Evolutionary conservation across 2,888 invertebrate species (phyloP), one percentile per base, ranked within the genome.

Genomic region (Melieria crassipennis): DNA sequence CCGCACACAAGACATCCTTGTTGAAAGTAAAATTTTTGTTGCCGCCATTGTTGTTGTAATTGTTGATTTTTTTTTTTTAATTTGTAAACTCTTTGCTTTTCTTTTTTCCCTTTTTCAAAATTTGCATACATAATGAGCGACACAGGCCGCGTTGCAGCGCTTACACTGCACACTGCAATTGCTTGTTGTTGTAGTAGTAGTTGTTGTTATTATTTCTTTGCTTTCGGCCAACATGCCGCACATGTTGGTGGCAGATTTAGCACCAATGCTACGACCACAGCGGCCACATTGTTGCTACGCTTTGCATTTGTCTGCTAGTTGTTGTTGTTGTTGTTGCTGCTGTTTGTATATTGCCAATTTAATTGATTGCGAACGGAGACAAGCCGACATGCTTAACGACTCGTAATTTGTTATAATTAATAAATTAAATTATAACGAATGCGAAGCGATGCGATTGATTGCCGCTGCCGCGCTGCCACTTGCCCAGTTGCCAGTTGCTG

Each of bases 401-500:
- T 57, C 57, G 57, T 57, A 57, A 57, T 57, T 57, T 57, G 57
- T 57, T 57, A 30, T 30, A 57, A 57, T 16, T 57, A 52, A 52
- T n/a, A 52, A 50, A 50, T 13, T n/a, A 52, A 52, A 52, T 52
- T 52, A 52, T 52, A 52, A 11, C 11, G 13, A 52, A 52, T 52
- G 52, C 7, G 13, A 52, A 52, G n/a, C n/a, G n/a, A n/a, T 52
- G 11, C 52, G 52, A 52, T 52, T 52, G 52, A 52, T 52, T 52
- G 52, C 10, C 13, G 52, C 9, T 52, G 52, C 11, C 13, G 52
- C 11, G 11, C 13, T n/a, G 7, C 9, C 11, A 5, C 0, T 5
- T 7, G 52, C 5, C 16, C 16, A 1, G 30, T 30, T 30, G 30
- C 30, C 3, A 3, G 30, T 30, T 30, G 30, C 30, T 30, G 30